Evolutionary conservation across 1,140 invertebrate species (phyloP), one percentile per base, ranked within the genome.

Genomic region (Wiebesia pumilae): DNA sequence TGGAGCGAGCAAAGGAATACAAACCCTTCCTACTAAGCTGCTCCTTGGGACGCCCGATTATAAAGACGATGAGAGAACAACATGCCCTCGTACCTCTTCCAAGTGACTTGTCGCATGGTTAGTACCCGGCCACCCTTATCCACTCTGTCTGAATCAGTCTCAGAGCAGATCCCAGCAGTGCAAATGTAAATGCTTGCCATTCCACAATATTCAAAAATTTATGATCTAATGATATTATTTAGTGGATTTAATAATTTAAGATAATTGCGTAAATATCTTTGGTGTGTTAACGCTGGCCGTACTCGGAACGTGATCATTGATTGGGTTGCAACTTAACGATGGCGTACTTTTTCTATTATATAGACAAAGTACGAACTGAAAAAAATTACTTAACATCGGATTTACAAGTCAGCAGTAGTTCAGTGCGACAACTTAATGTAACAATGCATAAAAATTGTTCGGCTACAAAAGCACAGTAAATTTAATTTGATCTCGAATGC

Each of bases 21-120:
- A 40, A 81, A 43, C 30, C 71, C 71, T 75, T 43, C 30, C 38
- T 0, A 73, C 14, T 43, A 69, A 87, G 30, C 77, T 43, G 14
- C 43, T 88, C 77, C 82, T 83, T 51, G 43, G 77, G 40, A 65
- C 38, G 58, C 77, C 73, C 51, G 78, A 85, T 85, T 85, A 81
- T 85, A 4, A 81, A 73, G 69, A 58, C 65, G 51, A 80, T 10
- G 77, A 30, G 73, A 33, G 35, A 79, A 79, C 30, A 69, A 84
- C 83, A 47, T 19, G 6, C 43, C 21, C 81, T 47, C 24, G 24
- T 35, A 38, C 33, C 75, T 38, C 51, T n/a, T 51, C 27, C 38
- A 62, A 85, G 78, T 81, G 33, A 30, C 54, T 85, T 81, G 84
- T 85, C 78, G 30, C 62, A 73, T 19, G 75, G 78, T 80, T 73